Conservation (phyloP, 1,140 invertebrate genomes). For the Archivesica marissinica region DNA sequence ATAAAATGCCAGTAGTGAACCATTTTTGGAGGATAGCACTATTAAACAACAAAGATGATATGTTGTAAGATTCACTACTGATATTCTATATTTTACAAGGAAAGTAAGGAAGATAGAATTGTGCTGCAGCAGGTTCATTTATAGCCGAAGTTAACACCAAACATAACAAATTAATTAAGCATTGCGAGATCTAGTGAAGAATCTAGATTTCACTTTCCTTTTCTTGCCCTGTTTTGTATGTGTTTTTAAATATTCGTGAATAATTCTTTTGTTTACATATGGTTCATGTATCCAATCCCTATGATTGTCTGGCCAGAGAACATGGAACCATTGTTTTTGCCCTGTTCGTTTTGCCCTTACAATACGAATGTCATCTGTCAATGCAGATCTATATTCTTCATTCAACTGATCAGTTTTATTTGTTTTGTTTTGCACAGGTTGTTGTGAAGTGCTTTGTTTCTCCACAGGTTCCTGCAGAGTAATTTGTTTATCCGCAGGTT, state of each 20-base stretch:
- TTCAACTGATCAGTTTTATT: slow-evolving; percentile 26
- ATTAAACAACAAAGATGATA: not conserved
- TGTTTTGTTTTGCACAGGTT: not conserved
- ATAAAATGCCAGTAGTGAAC: not conserved
- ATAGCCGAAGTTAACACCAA: not conserved
- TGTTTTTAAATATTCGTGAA: slow-evolving; percentile 8
- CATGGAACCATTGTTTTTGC: not conserved
- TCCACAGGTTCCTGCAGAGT: no score
- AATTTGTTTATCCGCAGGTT: no score
- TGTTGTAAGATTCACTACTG: not conserved
- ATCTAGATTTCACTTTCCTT: not conserved
- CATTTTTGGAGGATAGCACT: not conserved
- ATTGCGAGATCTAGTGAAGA: not conserved
- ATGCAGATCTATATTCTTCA: slow-evolving; percentile 32
- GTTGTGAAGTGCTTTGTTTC: no score
- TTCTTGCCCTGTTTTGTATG: slow-evolving; percentile 7
- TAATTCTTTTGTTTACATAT: not conserved
- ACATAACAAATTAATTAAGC: not conserved
- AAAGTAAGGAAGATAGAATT: slow-evolving; percentile 8
- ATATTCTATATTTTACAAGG: slow-evolving; percentile 25
- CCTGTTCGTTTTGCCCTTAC: not conserved
- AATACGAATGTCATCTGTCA: slow-evolving; percentile 42
- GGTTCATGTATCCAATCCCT: not conserved
- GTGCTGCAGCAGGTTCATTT: not conserved
- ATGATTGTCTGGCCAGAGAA: not conserved